Evolutionary conservation across 2,888 invertebrate species (phyloP), one percentile per base, ranked within the genome.

Genomic region (Hypomecis atomaria): DNA sequence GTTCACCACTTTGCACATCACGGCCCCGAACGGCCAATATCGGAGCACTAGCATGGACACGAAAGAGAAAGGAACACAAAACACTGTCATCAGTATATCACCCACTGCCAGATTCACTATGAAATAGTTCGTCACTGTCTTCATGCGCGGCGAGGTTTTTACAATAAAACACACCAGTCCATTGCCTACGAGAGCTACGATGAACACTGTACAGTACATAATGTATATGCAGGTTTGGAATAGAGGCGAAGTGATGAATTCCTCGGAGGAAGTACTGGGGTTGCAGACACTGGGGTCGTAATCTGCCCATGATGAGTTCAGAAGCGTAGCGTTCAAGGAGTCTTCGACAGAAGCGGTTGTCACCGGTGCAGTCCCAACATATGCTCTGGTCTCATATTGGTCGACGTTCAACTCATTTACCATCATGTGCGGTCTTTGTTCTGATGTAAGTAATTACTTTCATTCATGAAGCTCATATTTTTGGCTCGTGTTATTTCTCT

Each of bases 11-110:
- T 96, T 96, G 84, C 98, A 98, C 88, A 98, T 94, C 44, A 95
- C 90, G 13, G 93, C 90, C 0, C 98, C 98, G 81, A 98, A 98
- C 0, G 98, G 97, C 98, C 98, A 98, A 81, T 97, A 96, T 79
- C 96, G 95, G 47, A 97, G 92, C 71, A 98, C 93, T 55, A 97
- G 90, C 76, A 95, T 95, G 9, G 97, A 95, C 36, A 98, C 95
- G 78, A 97, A 98, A 1, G 97, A 96, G 80, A 98, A 98, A 3
- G 98, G 98, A 69, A 98, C 96, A 87, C 98, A 98, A 78, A 98
- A 96, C 34, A 97, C 81, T 0, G 98, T 96, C 96, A 98, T 98
- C 62, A 98, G 89, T 66, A 98, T 95, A 83, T 98, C 98, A 45
- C 98, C 97, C 44, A 98, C 93, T 0, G 98, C 98, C 71, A 98